Percentiles rank a stretch among this genome's conserved stretches.
Evolutionary conservation across 2,797 vertebrate genomes (phyloP).

Genomic region (Gobio occitaniae): DNA sequence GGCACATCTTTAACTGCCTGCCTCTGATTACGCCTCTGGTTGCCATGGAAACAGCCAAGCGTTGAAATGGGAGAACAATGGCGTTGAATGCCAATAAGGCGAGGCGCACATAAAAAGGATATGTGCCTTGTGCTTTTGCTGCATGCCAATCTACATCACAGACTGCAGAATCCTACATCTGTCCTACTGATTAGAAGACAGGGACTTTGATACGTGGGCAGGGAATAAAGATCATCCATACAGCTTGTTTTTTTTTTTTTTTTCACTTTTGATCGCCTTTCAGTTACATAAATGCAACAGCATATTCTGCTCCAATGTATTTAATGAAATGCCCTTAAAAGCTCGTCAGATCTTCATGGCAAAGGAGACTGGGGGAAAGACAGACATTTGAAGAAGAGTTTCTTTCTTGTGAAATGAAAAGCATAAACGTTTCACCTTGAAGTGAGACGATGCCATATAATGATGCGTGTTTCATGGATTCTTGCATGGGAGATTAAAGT

Average conservation of each 20-base stretch:
- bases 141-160: constrained; percentile 52
- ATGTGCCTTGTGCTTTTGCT: constrained; percentile 19
- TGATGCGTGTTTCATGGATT: constrained; percentile 57
- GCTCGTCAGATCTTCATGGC: constrained; percentile 46
- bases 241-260: constrained; percentile 13
- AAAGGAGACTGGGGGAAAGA: constrained; percentile 21
- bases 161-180: constrained; percentile 42
- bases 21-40: constrained; percentile 59
- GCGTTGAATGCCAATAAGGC: constrained; percentile 59
- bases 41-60: constrained; percentile 56
- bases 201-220: constrained; percentile 50
- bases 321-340: constrained; percentile 45
- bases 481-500: constrained; percentile 61
- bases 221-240: constrained; percentile 28
- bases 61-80: constrained; percentile 63
- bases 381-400: constrained; percentile 39
- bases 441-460: constrained; percentile 44
- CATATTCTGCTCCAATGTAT: constrained; percentile 39
- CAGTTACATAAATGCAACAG: constrained; percentile 17
- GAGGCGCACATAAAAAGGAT: constrained; percentile 48
- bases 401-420: constrained; percentile 51
- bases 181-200: constrained; percentile 48
- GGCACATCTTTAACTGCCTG: constrained; percentile 60
- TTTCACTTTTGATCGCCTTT: constrained; percentile 15
- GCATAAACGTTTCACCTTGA: constrained; percentile 53